These are phyloP conservation scores for Porites divaricata DNA, from an alignment of 92 coral and sea anemone genomes.

Conservation along the genomic window DNA sequence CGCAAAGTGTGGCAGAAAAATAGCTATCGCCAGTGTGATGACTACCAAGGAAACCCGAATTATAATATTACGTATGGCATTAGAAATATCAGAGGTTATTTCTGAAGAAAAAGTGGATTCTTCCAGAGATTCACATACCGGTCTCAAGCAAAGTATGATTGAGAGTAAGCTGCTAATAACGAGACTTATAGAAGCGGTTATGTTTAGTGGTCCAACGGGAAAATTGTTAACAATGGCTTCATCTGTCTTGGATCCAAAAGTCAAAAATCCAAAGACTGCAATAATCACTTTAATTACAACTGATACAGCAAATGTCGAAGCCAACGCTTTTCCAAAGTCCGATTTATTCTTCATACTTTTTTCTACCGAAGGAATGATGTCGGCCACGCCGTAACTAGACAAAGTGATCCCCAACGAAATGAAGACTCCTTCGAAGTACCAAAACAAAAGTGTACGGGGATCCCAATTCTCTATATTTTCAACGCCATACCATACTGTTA, in stretches of 20 bases:
- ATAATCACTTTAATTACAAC: constrained; percentile 31
- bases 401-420: constrained; percentile 16
- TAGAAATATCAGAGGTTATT: not conserved
- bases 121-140: not conserved
- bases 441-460: constrained; percentile 16
- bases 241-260: constrained; percentile 37
- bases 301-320: not conserved
- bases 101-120: not conserved
- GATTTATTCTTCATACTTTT: constrained; percentile 37
- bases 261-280: constrained; percentile 30
- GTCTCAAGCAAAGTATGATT: not conserved
- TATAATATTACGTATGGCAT: not conserved
- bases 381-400: constrained; percentile 33
- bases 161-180: constrained; percentile 2
- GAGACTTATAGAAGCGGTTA: constrained; percentile 2
- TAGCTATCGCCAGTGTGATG: not conserved
- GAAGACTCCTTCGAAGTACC: constrained; percentile 46
- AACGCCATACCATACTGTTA: constrained; percentile 29
- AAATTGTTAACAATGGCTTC: constrained; percentile 51
- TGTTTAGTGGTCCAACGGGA: constrained; percentile 32
- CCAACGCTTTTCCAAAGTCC: constrained; percentile 27
- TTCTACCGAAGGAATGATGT: constrained; percentile 31
- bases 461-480: constrained; percentile 15
- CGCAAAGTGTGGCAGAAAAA: constrained; percentile 1
- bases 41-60: not conserved